Base-by-base conservation (phyloP, 2,888 invertebrate species). In the Neoascia interrupta region DNA sequence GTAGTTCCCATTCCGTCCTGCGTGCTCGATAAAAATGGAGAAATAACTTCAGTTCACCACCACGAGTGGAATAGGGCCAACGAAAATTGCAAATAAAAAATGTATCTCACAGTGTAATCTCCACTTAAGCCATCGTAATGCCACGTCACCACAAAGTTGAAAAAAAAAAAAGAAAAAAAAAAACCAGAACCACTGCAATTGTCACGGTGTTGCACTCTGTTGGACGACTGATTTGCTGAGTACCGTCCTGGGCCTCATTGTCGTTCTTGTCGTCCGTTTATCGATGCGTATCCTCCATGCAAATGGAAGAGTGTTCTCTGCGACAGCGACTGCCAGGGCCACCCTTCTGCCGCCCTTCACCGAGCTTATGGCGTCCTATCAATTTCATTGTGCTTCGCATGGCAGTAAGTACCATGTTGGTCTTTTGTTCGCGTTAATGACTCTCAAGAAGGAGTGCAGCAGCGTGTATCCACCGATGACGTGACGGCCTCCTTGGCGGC, bases 351-450 rank as follows among this genome's bases (percentile, higher is more conserved):
- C n/a, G 31, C 31, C n/a, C 31, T 31, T 31, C 31, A 31, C 15
- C 23, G 8, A 11, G n/a, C 51, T 51, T 13, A 31, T 41, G 45
- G 37, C 21, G 56, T 70, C 70, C 72, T 72, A 72, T 79, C 60
- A 66, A 60, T 61, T 66, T 45, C 56, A 60, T 21, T 79, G 39
- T 54, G 66, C 60, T 28, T 49, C 36, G 41, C 72, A 47, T 66
- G 54, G 41, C 74, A 53, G 54, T 69, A 61, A 69, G 61, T 37
- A 60, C 56, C 54, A 54, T 54, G 79, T 61, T 56, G 72, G 47
- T 54, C 60, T 73, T 79, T 79, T 73, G 79, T 79, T 68, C 73
- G 79, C 73, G 79, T 68, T 79, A 79, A 79, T 79, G 79, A 79
- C 73, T 79, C 64, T 72, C 47, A 36, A 64, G 53, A 64, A 76